A percentile compares a stretch with the other conserved stretches of the same genome.
phyloP scores from a whole-genome alignment of 1,140 invertebrate species.

The Caenorhabditis tropicalis region DNA sequence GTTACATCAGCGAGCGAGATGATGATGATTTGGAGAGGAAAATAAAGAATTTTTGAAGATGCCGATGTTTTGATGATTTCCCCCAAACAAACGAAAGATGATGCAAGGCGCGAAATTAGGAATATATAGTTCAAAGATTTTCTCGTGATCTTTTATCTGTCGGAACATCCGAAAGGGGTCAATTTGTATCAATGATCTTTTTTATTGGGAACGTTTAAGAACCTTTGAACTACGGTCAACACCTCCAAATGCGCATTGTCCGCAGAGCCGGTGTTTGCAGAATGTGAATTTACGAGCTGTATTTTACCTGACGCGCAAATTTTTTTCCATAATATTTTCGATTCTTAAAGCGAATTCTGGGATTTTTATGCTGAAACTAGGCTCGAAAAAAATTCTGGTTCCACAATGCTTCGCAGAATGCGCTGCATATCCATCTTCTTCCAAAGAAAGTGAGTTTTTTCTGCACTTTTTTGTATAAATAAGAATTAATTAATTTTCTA shows the following conservation, averaged over 20 bases:
- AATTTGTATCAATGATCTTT: too few species aligned
- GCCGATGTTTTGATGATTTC: too few species aligned
- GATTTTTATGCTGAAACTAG: neutral
- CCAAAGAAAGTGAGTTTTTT: conserved; percentile 13
- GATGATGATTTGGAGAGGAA: conserved; percentile 9
- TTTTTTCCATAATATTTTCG: neutral
- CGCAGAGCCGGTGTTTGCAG: neutral
- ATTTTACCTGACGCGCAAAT: neutral
- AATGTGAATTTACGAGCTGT: neutral
- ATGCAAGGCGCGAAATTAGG: too few species aligned
- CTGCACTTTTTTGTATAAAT: too few species aligned
- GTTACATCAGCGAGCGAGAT: neutral
- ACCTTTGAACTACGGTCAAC: neutral
- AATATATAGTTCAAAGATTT: too few species aligned
- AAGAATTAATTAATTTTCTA: neutral
- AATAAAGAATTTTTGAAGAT: too few species aligned
- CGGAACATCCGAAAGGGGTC: too few species aligned
- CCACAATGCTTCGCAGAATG: neutral
- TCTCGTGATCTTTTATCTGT: too few species aligned
- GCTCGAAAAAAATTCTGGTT: neutral
- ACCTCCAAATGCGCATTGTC: neutral
- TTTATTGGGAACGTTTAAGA: too few species aligned
- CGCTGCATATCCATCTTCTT: neutral
- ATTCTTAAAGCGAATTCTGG: neutral
- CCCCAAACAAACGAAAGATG: too few species aligned